phyloP scores from a whole-genome alignment of 2,888 invertebrate species.

The Antheraea assamensis region DNA sequence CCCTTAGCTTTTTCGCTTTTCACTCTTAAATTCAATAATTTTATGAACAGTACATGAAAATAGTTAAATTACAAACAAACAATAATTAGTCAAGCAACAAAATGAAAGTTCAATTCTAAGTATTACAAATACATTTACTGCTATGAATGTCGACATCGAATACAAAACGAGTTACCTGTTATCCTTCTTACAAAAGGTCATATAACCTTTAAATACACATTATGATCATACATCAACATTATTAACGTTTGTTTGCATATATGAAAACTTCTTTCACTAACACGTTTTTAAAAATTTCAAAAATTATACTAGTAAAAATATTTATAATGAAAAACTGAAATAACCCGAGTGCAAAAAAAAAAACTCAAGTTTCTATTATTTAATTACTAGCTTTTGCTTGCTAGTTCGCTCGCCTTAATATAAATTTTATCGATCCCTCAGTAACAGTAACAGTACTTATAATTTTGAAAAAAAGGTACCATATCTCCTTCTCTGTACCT shows the following conservation, averaged over 20 bases:
- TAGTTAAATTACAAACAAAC: not conserved
- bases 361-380: too few relatives aligned
- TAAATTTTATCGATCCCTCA: too few relatives aligned
- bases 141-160: constrained; percentile 16
- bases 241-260: not conserved
- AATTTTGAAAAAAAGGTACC: too few relatives aligned
- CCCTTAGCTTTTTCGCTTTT: not conserved
- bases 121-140: constrained; percentile 22
- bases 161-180: constrained; percentile 22
- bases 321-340: too few relatives aligned
- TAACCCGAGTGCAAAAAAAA: too few relatives aligned
- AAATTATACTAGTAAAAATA: too few relatives aligned
- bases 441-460: too few relatives aligned
- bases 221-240: constrained; percentile 9
- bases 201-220: constrained; percentile 9
- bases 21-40: not conserved
- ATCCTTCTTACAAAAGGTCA: constrained; percentile 33
- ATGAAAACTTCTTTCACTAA: not conserved
- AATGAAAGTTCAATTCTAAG: constrained; percentile 21
- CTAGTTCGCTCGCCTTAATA: too few relatives aligned
- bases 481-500: too few relatives aligned
- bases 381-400: too few relatives aligned
- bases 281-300: too few relatives aligned
- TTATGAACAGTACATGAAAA: not conserved
- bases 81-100: not conserved